Percentiles rank a stretch among this genome's conserved stretches.
These are phyloP conservation scores for Antechinus flavipes DNA, from an alignment of 2,113 vertebrate species.

Conservation along the genomic window DNA sequence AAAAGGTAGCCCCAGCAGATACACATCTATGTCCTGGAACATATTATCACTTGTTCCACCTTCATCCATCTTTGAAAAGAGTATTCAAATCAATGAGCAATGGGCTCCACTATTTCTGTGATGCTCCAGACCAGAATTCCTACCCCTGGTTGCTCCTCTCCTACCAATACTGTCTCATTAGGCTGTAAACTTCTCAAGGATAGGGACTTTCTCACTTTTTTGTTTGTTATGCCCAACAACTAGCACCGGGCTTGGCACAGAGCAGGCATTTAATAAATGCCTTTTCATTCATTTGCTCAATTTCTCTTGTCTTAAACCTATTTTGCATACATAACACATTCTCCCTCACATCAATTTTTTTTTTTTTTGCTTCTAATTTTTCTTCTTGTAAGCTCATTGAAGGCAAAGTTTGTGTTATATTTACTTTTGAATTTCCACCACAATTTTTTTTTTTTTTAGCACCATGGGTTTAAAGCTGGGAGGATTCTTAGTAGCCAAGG, in stretches of 20 bases:
- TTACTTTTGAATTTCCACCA: background rate
- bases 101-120: background rate
- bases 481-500: background rate
- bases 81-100: background rate
- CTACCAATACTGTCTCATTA: background rate
- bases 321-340: background rate
- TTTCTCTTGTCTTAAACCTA: background rate
- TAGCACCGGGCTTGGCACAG: background rate
- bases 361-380: background rate
- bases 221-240: background rate
- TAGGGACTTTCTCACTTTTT: background rate
- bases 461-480: background rate
- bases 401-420: background rate
- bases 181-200: background rate
- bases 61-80: background rate
- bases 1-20: background rate
- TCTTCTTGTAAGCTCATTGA: background rate
- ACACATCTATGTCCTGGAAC: background rate
- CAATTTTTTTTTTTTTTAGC: background rate
- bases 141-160: background rate
- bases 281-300: background rate
- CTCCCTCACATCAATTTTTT: background rate
- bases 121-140: background rate
- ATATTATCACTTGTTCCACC: background rate
- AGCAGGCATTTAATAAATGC: background rate